These are phyloP conservation scores for Caenorhabditis tropicalis DNA, from an alignment of 1,140 invertebrate species.

Conservation along the genomic window DNA sequence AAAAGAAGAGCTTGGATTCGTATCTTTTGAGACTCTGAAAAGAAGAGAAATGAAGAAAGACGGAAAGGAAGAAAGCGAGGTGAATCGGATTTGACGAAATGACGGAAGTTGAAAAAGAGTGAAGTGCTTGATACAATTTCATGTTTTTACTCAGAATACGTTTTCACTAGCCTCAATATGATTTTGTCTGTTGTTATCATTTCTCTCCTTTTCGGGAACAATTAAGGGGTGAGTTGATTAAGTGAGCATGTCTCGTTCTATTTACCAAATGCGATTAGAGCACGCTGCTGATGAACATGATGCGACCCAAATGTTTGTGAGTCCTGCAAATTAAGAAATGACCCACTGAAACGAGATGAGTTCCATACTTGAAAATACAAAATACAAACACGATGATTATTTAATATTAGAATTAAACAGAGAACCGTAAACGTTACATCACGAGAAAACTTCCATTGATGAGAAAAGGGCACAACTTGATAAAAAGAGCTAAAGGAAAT, in stretches of 20 bases:
- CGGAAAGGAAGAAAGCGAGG: background rate
- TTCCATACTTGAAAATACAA: background rate
- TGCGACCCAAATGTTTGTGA: background rate
- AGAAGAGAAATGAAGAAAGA: background rate
- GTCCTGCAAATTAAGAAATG: background rate
- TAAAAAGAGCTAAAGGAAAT: background rate
- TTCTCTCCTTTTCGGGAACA: background rate
- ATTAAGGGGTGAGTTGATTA: background rate
- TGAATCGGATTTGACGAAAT: constrained; percentile 34
- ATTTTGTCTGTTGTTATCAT: no score
- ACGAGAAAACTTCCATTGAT: no score
- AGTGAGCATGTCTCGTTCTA: background rate
- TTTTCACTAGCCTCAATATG: background rate
- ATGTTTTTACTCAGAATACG: background rate
- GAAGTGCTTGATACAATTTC: constrained; percentile 36
- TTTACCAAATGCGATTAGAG: constrained; percentile 15
- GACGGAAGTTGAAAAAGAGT: constrained; percentile 16
- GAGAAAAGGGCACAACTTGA: background rate
- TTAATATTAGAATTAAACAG: background rate
- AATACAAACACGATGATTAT: background rate
- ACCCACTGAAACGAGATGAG: background rate
- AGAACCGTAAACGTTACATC: background rate
- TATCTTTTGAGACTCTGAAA: background rate
- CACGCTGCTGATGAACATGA: background rate
- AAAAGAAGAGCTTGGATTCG: constrained; percentile 15